Evolutionary conservation across 2,113 vertebrate species (phyloP).

Genomic region (Marmota monax): DNA sequence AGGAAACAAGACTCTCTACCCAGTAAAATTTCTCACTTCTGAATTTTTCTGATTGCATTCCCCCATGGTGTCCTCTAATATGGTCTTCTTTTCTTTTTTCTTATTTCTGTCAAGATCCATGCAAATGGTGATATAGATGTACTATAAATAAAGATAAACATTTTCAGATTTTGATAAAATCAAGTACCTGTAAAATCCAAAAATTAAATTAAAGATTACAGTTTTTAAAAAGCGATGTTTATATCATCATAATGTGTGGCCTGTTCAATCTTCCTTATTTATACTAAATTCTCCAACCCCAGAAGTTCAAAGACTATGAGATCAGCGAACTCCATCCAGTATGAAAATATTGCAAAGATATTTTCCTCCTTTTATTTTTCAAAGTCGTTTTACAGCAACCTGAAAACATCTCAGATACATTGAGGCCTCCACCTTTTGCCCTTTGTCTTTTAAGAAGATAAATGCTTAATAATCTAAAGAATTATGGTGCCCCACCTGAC

Average conservation of each 20-base stretch:
- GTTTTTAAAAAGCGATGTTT: background rate
- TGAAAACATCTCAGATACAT: background rate
- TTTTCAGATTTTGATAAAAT: slow-evolving; percentile 31
- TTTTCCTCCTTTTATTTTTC: background rate
- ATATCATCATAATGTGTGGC: background rate
- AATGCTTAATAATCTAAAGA: background rate
- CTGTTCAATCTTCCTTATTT: background rate
- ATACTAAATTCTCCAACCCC: background rate
- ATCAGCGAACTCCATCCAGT: background rate
- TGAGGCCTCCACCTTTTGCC: background rate
- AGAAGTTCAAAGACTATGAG: background rate
- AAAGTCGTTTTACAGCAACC: background rate
- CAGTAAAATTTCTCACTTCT: slow-evolving; percentile 19
- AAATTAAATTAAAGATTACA: background rate
- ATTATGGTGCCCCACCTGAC: background rate
- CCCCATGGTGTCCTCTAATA: background rate
- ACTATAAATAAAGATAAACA: background rate
- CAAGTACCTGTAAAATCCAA: background rate
- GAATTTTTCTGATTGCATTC: background rate
- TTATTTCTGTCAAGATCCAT: background rate
- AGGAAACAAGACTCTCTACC: background rate
- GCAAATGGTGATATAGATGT: no score
- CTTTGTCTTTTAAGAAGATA: background rate
- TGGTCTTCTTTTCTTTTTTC: background rate
- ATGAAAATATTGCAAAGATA: background rate